phyloP scores from a whole-genome alignment of 2,797 vertebrate species.

The Myripristis murdjan region DNA sequence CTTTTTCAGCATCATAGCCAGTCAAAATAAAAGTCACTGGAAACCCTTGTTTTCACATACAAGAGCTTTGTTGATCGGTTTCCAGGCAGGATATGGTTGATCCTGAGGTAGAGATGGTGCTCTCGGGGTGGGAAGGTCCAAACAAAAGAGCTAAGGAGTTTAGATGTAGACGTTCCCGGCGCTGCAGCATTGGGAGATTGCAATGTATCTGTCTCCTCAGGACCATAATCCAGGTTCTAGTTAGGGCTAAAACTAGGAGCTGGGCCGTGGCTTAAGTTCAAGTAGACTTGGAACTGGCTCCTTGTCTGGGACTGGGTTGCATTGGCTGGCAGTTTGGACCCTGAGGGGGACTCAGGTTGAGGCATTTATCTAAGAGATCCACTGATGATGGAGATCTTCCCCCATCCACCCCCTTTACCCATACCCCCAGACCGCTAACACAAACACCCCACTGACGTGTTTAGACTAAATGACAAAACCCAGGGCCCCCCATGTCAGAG shows the following conservation, averaged over 20 bases:
- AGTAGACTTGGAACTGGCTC: slow-evolving; percentile 47
- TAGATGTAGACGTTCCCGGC: slow-evolving; percentile 47
- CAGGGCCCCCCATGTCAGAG: slow-evolving; percentile 81
- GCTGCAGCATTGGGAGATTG: slow-evolving; percentile 21
- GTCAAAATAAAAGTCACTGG: slow-evolving; percentile 64
- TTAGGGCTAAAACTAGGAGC: slow-evolving; percentile 37
- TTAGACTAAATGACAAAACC: slow-evolving; percentile 86
- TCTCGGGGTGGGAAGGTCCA: slow-evolving; percentile 35
- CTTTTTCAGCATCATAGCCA: slow-evolving; percentile 54
- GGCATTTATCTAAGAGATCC: slow-evolving; percentile 85
- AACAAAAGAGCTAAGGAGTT: slow-evolving; percentile 38
- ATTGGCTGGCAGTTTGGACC: slow-evolving; percentile 70
- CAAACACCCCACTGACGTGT: slow-evolving; percentile 85
- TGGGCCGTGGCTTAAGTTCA: slow-evolving; percentile 25
- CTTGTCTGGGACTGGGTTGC: slow-evolving; percentile 51
- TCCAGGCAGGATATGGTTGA: slow-evolving; percentile 34
- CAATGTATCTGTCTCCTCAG: slow-evolving; percentile 42
- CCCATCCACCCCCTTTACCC: slow-evolving; percentile 65
- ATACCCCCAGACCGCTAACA: slow-evolving; percentile 79
- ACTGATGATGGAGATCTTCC: slow-evolving; percentile 79
- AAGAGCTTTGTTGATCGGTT: slow-evolving; percentile 49
- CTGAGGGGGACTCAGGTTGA: slow-evolving; percentile 77
- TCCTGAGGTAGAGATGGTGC: slow-evolving; percentile 28
- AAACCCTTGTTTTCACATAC: slow-evolving; percentile 44
- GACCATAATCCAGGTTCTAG: slow-evolving; percentile 47